Evolutionary conservation across 2,888 invertebrate genomes (phyloP), one percentile per base, ranked within the genome.

Genomic region (Agriopis aurantiaria): DNA sequence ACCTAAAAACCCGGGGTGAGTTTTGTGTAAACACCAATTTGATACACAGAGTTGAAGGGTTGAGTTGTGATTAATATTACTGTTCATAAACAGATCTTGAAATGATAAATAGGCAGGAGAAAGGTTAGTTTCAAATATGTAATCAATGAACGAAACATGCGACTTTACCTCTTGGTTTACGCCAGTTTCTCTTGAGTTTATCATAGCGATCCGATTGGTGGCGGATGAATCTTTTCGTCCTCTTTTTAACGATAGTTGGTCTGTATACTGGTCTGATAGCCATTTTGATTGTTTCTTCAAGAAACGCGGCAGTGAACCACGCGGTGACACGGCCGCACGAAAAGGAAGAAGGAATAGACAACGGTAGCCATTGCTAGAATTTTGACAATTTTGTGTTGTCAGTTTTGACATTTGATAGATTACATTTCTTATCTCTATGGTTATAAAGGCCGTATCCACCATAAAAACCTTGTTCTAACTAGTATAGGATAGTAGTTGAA

Each of bases 181-280:
- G 97, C 99, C 99, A 99, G 96, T 98, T 99, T 81, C 97, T 96
- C 96, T 97, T 98, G 80, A 99, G 95, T 95, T 99, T 99, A 80
- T 96, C 97, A 97, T 99, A 99, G 90, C 99, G 96, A 95, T 99
- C 99, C 87, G 98, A 98, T 93, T 99, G 99, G 94, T 99, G 99
- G 79, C 99, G 97, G 86, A 98, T 99, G 95, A 99, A 99, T 95
- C 98, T 98, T 96, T 99, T 99, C 83, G 98, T 98, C 94, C 99
- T 96, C 96, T 99, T 99, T 95, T 99, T 99, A 80, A 99, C 96
- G 91, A 99, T 98, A 87, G 96, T 97, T 46, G 98, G 97, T 91
- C 97, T 97, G 88, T 97, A 97, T 75, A 97, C 97, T 82, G 98
- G 98, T 94, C 97, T 96, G 89, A 98, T 98, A 88, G 98, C 97